Evolutionary conservation across 2,113 vertebrate genomes (phyloP), one percentile per base, ranked within the genome.

Genomic region (Potamarius usumacintae): DNA sequence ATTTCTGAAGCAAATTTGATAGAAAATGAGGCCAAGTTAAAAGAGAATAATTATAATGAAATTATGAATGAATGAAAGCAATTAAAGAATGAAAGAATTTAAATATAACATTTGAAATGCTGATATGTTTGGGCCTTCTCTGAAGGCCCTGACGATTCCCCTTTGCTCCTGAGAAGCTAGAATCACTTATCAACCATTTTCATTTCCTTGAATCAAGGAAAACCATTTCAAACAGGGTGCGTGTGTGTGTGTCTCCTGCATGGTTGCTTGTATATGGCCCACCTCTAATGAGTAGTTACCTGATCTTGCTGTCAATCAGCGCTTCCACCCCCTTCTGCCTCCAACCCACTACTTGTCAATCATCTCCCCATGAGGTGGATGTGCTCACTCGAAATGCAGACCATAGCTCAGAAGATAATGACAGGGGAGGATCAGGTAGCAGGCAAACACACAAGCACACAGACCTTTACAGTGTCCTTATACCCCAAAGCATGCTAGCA

Each of bases 271-370:
- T 74, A 69, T 85, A 74, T 50, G 82, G 25, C 34, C 71, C 58
- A 87, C 65, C 58, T 81, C 2, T 87, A 89, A 89, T 85, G 67
- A 87, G 57, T 53, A 67, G 85, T 89, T 87, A 89, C 86, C 86
- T 82, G 86, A 89, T 65, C 77, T 62, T 85, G 86, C 76, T 87
- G 86, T 89, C 86, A 87, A 18, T 82, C 83, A 85, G 9, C 17
- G 11, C 22, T 57, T 11, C 80, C 65, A 72, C 78, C 80, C 57
- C 57, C 78, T 58, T 69, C 57, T 30, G 9, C 55, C 69, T 85
- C 27, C 14, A 82, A 52, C 84, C 78, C 67, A 67, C 86, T 25
- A 53, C 83, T 69, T 87, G 89, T 82, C 89, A 89, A 67, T 89
- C 77, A 85, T 76, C 83, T 87, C 82, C 63, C 42, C 76, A 76